These are phyloP conservation scores for Cheilosia urbana DNA, from an alignment of 2,888 invertebrate species.

Conservation along the genomic window DNA sequence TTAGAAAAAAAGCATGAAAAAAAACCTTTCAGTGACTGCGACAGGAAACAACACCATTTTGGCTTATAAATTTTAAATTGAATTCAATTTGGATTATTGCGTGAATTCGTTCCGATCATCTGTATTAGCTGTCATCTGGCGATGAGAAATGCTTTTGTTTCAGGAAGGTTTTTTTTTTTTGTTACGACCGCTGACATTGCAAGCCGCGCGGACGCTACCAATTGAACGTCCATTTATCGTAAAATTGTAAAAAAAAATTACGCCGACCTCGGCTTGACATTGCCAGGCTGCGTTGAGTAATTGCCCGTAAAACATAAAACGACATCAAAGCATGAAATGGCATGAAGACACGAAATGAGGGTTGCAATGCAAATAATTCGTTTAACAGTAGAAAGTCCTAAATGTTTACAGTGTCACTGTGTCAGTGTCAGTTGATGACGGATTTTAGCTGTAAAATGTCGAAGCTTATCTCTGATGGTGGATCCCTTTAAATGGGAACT, in stretches of 20 bases:
- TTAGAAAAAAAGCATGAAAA: neutral
- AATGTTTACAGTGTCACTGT: neutral
- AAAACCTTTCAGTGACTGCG: neutral
- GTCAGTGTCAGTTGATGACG: neutral
- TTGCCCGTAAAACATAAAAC: constrained; percentile 29
- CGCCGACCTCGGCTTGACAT: neutral
- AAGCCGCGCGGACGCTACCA: neutral
- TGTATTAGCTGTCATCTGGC: constrained; percentile 18
- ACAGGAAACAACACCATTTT: constrained; percentile 13
- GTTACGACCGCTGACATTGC: constrained; percentile 11
- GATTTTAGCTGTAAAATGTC: neutral
- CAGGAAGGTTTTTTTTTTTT: constrained; percentile 12
- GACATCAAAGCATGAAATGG: constrained; percentile 13
- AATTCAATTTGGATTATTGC: constrained; percentile 66
- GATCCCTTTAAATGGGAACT: constrained; percentile 6
- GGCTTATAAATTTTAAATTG: constrained; percentile 63
- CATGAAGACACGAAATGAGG: neutral
- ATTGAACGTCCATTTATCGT: constrained; percentile 38
- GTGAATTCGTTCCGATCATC: constrained; percentile 43
- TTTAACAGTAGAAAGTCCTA: neutral
- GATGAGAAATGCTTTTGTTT: constrained; percentile 25
- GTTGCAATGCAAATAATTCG: constrained; percentile 2
- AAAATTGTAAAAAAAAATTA: constrained; percentile 19
- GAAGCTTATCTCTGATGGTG: constrained; percentile 4
- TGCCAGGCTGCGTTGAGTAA: constrained; percentile 21